Percentiles rank a stretch among this genome's conserved stretches.
Conservation (phyloP, 1,140 invertebrate species). For the Penaeus indicus region DNA sequence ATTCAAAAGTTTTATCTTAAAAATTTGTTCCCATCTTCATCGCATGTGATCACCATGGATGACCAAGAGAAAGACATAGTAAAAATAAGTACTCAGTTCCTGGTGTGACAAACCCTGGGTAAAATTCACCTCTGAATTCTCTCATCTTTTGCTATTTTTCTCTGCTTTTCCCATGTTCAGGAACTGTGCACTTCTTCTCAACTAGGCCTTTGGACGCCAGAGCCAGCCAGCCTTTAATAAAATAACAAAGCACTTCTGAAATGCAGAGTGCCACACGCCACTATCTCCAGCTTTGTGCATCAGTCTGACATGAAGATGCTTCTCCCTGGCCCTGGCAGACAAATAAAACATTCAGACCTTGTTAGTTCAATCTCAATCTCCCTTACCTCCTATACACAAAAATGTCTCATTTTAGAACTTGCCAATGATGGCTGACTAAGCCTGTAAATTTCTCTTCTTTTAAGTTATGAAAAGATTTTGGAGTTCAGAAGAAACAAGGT, state of each 20-base stretch:
- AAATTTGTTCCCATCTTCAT: slow-evolving; percentile 56
- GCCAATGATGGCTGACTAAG: too few species aligned
- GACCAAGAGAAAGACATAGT: not conserved
- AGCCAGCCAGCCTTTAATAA: slow-evolving; percentile 32
- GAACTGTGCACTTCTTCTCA: not conserved
- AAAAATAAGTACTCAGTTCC: too few species aligned
- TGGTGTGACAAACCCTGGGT: too few species aligned
- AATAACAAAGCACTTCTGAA: slow-evolving; percentile 31
- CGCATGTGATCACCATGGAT: slow-evolving; percentile 48
- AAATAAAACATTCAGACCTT: slow-evolving; percentile 50
- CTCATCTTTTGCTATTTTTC: too few species aligned
- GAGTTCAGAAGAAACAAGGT: slow-evolving; percentile 57
- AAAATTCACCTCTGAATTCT: too few species aligned
- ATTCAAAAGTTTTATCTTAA: slow-evolving; percentile 40
- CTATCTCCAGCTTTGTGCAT: slow-evolving; percentile 48
- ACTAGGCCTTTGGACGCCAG: slow-evolving; percentile 20
- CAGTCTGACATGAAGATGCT: slow-evolving; percentile 28
- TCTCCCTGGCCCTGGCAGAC: slow-evolving; percentile 39
- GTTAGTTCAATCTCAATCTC: slow-evolving; percentile 46
- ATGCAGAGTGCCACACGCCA: slow-evolving; percentile 23
- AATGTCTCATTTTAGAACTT: not conserved
- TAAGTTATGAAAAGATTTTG: not conserved
- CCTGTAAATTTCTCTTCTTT: too few species aligned
- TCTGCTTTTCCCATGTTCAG: too few species aligned
- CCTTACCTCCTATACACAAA: not conserved